Evolutionary conservation across 2,797 vertebrate genomes (phyloP), one percentile per base, ranked within the genome.

Genomic region (Gadopsis bispinosus): DNA sequence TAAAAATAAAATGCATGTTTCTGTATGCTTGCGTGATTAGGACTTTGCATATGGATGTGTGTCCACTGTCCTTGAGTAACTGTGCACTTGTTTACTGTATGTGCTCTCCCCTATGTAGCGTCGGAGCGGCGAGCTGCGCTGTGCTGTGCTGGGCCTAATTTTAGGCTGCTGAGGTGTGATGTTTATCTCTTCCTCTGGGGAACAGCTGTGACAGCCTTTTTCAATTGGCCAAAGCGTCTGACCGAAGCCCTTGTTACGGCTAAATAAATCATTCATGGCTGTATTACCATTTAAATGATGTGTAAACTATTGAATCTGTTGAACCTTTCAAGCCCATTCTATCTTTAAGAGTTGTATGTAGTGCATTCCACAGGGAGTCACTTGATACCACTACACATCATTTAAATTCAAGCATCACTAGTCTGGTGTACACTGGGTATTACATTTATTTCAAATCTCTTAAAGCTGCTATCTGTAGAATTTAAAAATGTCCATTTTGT

Each of bases 111-210:
- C 60, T 41, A 58, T 78, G 76, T 59, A 39, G 69, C 41, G 69
- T 31, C 50, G 71, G 74, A 73, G 79, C 72, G 64, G 70, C 13
- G 55, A 77, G 77, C 75, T 77, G 48, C 66, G 76, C 77, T 9
- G 29, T 45, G 74, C 77, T 9, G 29, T 45, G 74, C 73, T 12
- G 26, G 19, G 51, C 79, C 89, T 92, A 89, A 91, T 93, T 92
- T 91, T 90, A 89, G 86, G 83, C 22, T 48, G 80, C 78, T 77
- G 76, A 93, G 86, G 92, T 94, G 91, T 88, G 88, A 92, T 88
- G 80, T 89, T 92, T 89, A 90, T 91, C 88, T 82, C 29, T 20
- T 65, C 75, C 87, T 73, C 79, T 77, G 75, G 79, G 75, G 83
- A 90, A 73, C 56, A 75, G 69, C 78, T 71, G 51, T 80, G 83